These are phyloP conservation scores for Anguilla rostrata DNA, from an alignment of 2,113 vertebrate species.

Conservation along the genomic window DNA sequence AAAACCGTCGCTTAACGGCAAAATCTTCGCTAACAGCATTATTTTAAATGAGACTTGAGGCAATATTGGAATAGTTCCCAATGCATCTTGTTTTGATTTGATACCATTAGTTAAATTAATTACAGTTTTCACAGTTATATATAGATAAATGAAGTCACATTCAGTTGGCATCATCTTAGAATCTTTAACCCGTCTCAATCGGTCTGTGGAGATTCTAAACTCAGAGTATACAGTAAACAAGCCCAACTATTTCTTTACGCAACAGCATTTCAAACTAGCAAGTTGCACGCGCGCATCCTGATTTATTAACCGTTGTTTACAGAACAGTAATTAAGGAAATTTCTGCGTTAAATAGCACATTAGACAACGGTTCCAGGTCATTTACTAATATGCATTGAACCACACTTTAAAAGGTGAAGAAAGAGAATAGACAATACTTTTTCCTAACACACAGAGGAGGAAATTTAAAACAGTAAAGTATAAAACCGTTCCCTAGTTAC, in stretches of 20 bases:
- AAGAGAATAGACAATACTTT: not conserved
- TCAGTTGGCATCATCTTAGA: not conserved
- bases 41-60: not conserved
- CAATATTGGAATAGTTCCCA: not conserved
- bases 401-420: not conserved
- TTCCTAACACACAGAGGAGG: not conserved
- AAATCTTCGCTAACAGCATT: not conserved
- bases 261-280: not conserved
- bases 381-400: not conserved
- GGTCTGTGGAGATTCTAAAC: not conserved
- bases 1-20: not conserved
- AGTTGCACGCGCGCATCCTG: too few relatives aligned
- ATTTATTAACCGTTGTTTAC: too few relatives aligned
- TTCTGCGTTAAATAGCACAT: not conserved
- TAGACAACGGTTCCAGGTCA: not conserved
- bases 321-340: not conserved
- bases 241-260: not conserved
- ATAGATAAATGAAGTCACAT: not conserved
- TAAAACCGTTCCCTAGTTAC: not conserved
- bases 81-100: not conserved
- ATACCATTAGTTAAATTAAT: not conserved
- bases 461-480: not conserved
- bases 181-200: too few relatives aligned
- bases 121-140: not conserved
- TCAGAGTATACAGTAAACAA: not conserved